A percentile compares a stretch with the other conserved stretches of the same genome.
Evolutionary conservation across 92 coral and sea anemone species (phyloP).

Genomic region (Desmophyllum pertusum): DNA sequence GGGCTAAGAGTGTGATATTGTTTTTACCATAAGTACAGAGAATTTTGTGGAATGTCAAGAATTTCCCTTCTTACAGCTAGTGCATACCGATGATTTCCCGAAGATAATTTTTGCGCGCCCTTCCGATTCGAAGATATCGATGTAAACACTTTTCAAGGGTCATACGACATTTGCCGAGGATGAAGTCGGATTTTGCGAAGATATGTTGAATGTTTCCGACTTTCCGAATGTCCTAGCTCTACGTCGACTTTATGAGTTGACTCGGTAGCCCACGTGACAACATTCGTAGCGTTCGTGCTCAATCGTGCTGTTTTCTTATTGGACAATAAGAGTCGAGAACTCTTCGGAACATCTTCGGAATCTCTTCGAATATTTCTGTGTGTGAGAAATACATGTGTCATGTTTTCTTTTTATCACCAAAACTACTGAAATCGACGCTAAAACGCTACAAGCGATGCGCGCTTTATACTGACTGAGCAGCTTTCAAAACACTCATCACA

Average conservation of each 20-base stretch:
- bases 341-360: too few species aligned
- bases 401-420: not conserved
- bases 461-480: not conserved
- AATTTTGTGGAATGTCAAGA: not conserved
- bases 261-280: not conserved
- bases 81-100: not conserved
- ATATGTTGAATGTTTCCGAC: too few species aligned
- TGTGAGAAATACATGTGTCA: not conserved
- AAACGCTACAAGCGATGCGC: not conserved
- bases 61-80: too few species aligned
- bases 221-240: too few species aligned
- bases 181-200: too few species aligned
- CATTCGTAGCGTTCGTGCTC: not conserved
- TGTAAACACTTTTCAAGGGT: too few species aligned
- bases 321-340: not conserved
- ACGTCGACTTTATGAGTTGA: too few species aligned
- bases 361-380: not conserved
- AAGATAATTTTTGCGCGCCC: not conserved
- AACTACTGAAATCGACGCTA: not conserved
- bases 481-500: not conserved
- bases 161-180: too few species aligned
- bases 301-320: not conserved
- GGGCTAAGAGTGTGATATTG: too few species aligned
- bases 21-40: not conserved
- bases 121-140: too few species aligned